These are phyloP conservation scores for Leptopilina boulardi DNA, from an alignment of 1,140 invertebrate genomes.

Conservation along the genomic window DNA sequence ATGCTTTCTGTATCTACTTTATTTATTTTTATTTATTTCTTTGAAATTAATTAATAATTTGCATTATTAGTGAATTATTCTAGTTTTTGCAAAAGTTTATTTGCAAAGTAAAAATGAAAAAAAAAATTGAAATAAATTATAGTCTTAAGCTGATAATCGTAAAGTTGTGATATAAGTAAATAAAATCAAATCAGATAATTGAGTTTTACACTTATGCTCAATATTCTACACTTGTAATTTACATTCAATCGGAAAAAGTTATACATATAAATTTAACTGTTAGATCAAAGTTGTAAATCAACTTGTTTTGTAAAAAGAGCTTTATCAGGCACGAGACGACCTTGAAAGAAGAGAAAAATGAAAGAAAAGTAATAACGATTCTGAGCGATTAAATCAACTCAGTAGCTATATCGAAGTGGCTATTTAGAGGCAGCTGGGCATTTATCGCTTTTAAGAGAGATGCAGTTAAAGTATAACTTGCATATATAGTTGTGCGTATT, in stretches of 20 bases:
- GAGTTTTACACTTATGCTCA: background rate
- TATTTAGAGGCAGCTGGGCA: slow-evolving; percentile 15
- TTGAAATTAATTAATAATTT: no score
- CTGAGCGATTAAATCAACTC: slow-evolving; percentile 20
- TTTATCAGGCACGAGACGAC: slow-evolving; percentile 16
- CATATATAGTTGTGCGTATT: slow-evolving; percentile 25
- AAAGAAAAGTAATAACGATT: slow-evolving; percentile 3
- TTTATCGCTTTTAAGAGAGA: slow-evolving; percentile 20
- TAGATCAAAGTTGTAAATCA: slow-evolving; percentile 15
- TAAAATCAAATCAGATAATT: background rate
- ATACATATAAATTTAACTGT: slow-evolving; percentile 4
- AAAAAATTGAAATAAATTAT: no score
- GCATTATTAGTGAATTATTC: no score
- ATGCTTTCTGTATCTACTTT: no score
- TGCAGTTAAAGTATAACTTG: slow-evolving; percentile 26
- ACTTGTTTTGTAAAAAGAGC: background rate
- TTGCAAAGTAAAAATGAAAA: no score
- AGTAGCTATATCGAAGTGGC: slow-evolving; percentile 19
- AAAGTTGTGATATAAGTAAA: background rate
- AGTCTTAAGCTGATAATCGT: no score
- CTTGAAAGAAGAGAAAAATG: background rate
- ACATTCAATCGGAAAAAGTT: background rate
- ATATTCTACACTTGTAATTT: background rate
- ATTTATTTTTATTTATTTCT: no score
- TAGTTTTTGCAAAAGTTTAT: no score